Evolutionary conservation across 2,797 vertebrate species (phyloP).

Genomic region (Glyptemys insculpta): DNA sequence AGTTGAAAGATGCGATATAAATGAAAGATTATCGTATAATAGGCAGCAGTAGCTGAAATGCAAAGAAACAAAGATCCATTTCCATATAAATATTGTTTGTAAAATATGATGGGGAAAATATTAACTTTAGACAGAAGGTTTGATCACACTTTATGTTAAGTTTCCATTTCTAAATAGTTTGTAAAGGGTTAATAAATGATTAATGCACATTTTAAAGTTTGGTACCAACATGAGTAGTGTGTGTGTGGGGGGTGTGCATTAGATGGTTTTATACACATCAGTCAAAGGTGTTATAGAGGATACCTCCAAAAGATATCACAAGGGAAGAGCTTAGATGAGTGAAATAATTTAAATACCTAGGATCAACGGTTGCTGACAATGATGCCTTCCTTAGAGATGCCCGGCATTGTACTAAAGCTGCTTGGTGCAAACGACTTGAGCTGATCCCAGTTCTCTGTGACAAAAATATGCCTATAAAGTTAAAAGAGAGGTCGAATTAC

Average conservation of each 20-base stretch:
- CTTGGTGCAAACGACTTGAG: too few species aligned
- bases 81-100: fast-evolving
- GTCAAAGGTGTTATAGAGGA: background rate
- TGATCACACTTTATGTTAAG: background rate
- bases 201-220: background rate
- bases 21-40: background rate
- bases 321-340: too few species aligned
- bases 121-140: background rate
- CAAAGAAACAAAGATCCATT: background rate
- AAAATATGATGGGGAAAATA: background rate
- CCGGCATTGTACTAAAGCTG: too few species aligned
- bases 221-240: background rate
- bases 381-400: too few species aligned
- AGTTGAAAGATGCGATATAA: fast-evolving
- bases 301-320: too few species aligned
- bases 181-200: background rate
- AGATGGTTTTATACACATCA: background rate
- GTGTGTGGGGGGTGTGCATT: background rate
- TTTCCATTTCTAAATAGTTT: background rate
- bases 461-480: background rate
- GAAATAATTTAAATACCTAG: too few species aligned
- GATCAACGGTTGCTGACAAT: too few species aligned
- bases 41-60: fast-evolving
- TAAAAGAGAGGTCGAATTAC: background rate
- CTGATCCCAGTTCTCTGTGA: too few species aligned